Base-by-base conservation (phyloP, 1,140 invertebrate species). In the Dendrolimus punctatus region DNA sequence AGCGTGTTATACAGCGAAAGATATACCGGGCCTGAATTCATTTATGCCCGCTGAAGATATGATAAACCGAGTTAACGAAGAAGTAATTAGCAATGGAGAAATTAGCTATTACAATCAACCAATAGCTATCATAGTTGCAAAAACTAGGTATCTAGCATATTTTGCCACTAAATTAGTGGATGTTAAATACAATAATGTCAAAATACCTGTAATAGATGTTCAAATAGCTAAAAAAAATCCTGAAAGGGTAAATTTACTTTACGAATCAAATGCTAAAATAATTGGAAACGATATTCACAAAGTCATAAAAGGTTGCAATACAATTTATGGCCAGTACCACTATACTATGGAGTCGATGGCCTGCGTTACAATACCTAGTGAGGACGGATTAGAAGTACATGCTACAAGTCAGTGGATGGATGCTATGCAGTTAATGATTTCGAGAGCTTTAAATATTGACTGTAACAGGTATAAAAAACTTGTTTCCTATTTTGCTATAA, bases 51-150 rank as follows among this genome's bases (percentile, higher is more conserved):
- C 53, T 5, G 8, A 54, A 5, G 42, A 43, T 58, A 7, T 52
- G 8, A 10, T 79, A 39, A 58, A 49, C 50, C 40, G 48, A 36
- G 53, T 49, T 0, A 73, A 80, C 56, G 84, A 88, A 75, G 87
- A 89, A 60, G 71, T 89, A n/a, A 80, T 90, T 53, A 85, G 81
- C 53, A 56, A 62, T 38, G 71, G 69, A 5, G 58, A 57, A 4
- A 86, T 94, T 0, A 66, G 80, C 7, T 92, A 90, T 71, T 91
- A 91, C 44, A 90, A 92, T 3, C 93, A 95, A 68, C 89, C 92
- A 0, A 66, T 94, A 4, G 94, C 93, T 0, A 71, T 95, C 2
- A 85, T 95, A 4, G 89, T 92, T 1, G 94, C 92, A 1, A 69
- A 89, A 44, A 90, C 82, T 49, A 77, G 90, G 45, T 66, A 83